Conservation (phyloP, 2,888 invertebrate genomes). For the Heliconius hortense region DNA sequence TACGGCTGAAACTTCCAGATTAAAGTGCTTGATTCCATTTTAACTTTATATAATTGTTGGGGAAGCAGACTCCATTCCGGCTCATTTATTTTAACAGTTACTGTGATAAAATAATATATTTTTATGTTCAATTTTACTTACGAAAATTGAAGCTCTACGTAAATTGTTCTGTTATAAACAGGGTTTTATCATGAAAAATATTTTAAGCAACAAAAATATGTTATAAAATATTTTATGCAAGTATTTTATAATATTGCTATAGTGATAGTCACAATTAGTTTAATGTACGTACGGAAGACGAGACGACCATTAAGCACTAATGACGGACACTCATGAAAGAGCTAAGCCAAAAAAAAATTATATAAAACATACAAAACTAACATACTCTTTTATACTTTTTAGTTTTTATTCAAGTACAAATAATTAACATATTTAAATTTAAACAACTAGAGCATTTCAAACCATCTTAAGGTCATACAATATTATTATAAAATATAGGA, state of each 20-base stretch:
- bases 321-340: background rate
- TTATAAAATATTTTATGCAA: background rate
- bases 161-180: background rate
- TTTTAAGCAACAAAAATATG: background rate
- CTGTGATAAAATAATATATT: conserved; percentile 28
- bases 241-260: background rate
- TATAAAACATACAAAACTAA: background rate
- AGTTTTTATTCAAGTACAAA: background rate
- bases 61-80: conserved; percentile 31
- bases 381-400: background rate
- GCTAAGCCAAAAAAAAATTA: background rate
- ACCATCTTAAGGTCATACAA: background rate
- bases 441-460: background rate
- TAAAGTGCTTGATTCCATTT: conserved; percentile 57
- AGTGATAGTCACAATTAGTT: background rate
- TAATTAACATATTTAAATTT: background rate
- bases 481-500: background rate
- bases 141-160: conserved; percentile 4
- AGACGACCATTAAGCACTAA: conserved; percentile 2
- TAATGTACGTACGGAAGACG: background rate
- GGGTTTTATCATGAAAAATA: background rate
- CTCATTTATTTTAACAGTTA: conserved; percentile 35
- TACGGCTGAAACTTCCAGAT: conserved; percentile 52
- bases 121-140: conserved; percentile 21
- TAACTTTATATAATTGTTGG: conserved; percentile 54